These are phyloP conservation scores for Oscheius onirici DNA, from an alignment of 2,888 invertebrate species.

Conservation along the genomic window DNA sequence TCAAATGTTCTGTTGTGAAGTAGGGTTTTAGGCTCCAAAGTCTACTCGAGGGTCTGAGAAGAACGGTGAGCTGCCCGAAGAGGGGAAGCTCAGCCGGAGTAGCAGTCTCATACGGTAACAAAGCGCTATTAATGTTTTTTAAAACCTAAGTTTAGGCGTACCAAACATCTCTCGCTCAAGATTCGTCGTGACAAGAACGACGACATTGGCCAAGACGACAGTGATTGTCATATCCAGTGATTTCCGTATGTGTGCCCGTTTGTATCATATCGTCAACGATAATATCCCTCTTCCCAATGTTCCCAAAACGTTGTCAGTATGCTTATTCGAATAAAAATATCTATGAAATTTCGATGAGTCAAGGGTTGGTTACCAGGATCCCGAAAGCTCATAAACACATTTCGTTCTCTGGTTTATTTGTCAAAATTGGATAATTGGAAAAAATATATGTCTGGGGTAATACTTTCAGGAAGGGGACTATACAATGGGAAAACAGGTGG, in stretches of 20 bases:
- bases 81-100: constrained; percentile 48
- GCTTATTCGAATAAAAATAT: too few relatives aligned
- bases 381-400: too few relatives aligned
- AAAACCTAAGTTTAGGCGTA: constrained; percentile 48
- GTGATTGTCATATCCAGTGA: constrained; percentile 52
- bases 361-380: too few relatives aligned
- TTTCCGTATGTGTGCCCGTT: not conserved
- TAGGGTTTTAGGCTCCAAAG: constrained; percentile 12
- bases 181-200: constrained; percentile 57
- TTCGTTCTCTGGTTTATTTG: not conserved
- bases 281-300: too few relatives aligned
- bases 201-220: constrained; percentile 50
- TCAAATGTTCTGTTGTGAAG: too few relatives aligned
- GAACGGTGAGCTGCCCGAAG: constrained; percentile 42
- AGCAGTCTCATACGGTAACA: constrained; percentile 44
- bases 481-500: too few relatives aligned
- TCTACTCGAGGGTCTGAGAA: constrained; percentile 46
- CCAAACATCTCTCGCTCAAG: constrained; percentile 65
- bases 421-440: not conserved
- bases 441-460: not conserved
- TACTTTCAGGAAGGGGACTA: not conserved
- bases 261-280: constrained; percentile 17
- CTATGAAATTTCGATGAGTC: too few relatives aligned
- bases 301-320: too few relatives aligned
- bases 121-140: too few relatives aligned